phyloP scores from a whole-genome alignment of 2,888 invertebrate genomes.

The Dione juno region DNA sequence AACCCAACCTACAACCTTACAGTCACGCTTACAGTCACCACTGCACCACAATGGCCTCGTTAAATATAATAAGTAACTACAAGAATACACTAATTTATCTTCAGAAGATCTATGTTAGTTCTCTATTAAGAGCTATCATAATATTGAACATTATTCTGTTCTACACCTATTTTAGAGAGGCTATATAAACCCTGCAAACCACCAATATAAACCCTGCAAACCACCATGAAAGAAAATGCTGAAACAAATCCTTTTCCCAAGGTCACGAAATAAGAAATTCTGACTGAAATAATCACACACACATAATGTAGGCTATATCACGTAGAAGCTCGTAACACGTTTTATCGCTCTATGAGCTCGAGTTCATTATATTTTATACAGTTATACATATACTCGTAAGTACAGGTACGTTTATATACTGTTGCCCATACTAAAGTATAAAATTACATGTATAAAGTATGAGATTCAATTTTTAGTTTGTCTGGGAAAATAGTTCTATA shows the following conservation, averaged over 20 bases:
- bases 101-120: too few species aligned
- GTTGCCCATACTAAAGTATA: not conserved
- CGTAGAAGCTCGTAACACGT: conserved; percentile 32
- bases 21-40: too few species aligned
- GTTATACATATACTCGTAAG: too few species aligned
- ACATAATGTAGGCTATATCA: conserved; percentile 29
- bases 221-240: not conserved
- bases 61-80: too few species aligned
- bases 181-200: not conserved
- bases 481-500: not conserved
- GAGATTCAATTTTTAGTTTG: not conserved
- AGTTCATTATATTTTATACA: conserved; percentile 39
- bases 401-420: conserved; percentile 23
- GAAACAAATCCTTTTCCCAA: conserved; percentile 8
- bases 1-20: too few species aligned
- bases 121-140: too few species aligned
- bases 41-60: too few species aligned
- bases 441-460: not conserved
- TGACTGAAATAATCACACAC: conserved; percentile 31
- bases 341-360: conserved; percentile 32
- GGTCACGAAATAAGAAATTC: conserved; percentile 22
- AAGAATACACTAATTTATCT: too few species aligned
- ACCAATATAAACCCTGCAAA: not conserved
- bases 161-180: too few species aligned
- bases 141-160: too few species aligned